These are phyloP conservation scores for Plebejus melissa DNA, from an alignment of 2,888 invertebrate genomes.

Conservation along the genomic window DNA sequence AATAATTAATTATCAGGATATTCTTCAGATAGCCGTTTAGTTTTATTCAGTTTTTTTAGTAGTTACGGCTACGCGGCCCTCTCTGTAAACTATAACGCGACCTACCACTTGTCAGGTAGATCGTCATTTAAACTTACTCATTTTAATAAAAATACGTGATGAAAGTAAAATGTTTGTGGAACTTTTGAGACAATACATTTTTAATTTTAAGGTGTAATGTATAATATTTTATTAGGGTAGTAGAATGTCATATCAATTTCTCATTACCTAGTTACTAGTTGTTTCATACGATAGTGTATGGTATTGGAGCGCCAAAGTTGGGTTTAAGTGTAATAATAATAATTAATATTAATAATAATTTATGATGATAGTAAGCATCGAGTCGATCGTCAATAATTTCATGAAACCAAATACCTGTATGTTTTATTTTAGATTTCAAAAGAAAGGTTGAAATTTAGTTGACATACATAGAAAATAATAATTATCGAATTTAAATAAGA, in stretches of 20 bases:
- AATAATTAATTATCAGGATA: conserved; percentile 1
- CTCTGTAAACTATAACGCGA: too few species aligned
- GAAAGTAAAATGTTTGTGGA: conserved; percentile 49
- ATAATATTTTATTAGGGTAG: conserved; percentile 30
- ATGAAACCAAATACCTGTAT: conserved; percentile 14
- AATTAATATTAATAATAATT: conserved; percentile 12
- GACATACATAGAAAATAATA: neutral
- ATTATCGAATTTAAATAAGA: too few species aligned
- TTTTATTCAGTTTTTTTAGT: neutral
- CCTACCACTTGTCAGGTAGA: neutral
- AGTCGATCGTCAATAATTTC: conserved; percentile 3
- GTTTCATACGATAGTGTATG: conserved; percentile 17
- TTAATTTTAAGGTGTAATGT: conserved; percentile 39
- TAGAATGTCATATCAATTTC: conserved; percentile 32
- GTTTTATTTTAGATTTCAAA: neutral
- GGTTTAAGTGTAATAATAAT: conserved; percentile 2
- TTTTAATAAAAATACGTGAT: conserved; percentile 3
- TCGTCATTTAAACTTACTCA: neutral
- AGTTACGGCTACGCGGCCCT: neutral
- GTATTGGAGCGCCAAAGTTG: conserved; percentile 17
- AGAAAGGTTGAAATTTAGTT: neutral
- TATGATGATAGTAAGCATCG: too few species aligned
- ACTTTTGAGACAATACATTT: conserved; percentile 68
- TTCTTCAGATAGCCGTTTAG: neutral
- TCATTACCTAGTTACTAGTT: conserved; percentile 32